Base-by-base conservation (phyloP, 2,888 invertebrate genomes). In the Altica lythri region DNA sequence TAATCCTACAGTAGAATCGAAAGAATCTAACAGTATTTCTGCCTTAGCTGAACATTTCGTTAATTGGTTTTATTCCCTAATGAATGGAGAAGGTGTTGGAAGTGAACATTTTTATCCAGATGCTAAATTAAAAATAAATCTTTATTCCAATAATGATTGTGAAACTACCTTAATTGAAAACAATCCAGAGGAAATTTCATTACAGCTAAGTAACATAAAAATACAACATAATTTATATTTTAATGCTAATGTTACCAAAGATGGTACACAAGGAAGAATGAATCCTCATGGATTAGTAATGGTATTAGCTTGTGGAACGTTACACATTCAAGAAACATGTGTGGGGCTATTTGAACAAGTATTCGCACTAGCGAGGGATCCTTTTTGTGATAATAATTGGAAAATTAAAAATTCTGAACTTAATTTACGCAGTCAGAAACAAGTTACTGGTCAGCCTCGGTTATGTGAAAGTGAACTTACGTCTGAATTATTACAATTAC, bases 261-360 rank as follows among this genome's bases (percentile, higher is more conserved):
- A 80, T 9, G 86, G 86, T 2, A 77, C 84, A 1, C 77, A 79
- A 62, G 83, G 83, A 2, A 77, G 79, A 57, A 78, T 81, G 58
- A 81, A 84, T 69, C 76, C 79, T 0, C 84, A 86, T 68, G 87
- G 87, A 1, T 71, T 86, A 35, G 82, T 84, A 1, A 67, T 83
- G 38, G 79, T 87, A 5, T 67, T 84, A 38, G 80, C 78, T 1
- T 85, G 85, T 73, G 87, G 88, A 12, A 85, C 85, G 0, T 67
- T 87, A 22, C 86, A 87, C 67, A 73, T 77, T 2, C 70, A 71
- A 9, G 63, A 74, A 2, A 72, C 74, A 18, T 80, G 80, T 60
- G 79, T 83, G 1, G 88, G 87, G 1, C 74, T 85, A 19, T 88
- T 86, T 69, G 86, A 86, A 67, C 84, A 86, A 65, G 75, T 79